phyloP scores from a whole-genome alignment of 2,113 vertebrate species.

The Seriola quinqueradiata region DNA sequence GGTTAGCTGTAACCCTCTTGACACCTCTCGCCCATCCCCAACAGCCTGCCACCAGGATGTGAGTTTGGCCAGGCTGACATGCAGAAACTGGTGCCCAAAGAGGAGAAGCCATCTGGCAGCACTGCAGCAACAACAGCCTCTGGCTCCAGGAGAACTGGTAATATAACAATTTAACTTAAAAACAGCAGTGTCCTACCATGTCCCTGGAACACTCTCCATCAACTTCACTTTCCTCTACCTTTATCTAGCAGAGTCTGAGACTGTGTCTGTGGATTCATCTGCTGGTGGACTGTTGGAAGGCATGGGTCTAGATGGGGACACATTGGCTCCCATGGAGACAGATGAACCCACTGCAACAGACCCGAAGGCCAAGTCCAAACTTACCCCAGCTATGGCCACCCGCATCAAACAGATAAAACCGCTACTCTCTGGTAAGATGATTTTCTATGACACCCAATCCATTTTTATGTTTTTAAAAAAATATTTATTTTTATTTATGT shows the following conservation, averaged over 20 bases:
- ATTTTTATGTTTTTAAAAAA: not conserved
- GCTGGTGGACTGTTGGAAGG: constrained; percentile 91
- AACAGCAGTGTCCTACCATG: not conserved
- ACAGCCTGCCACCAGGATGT: constrained; percentile 92
- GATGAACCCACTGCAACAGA: constrained; percentile 92
- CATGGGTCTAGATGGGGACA: constrained; percentile 92
- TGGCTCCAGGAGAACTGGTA: constrained; percentile 89
- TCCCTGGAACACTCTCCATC: not conserved
- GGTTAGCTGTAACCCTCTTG: not conserved
- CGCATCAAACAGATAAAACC: constrained; percentile 97
- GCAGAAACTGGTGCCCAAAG: constrained; percentile 96
- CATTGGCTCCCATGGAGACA: constrained; percentile 94
- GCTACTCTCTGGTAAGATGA: constrained; percentile 88
- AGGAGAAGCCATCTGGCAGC: constrained; percentile 87
- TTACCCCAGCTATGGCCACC: constrained; percentile 95
- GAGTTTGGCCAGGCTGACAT: constrained; percentile 97
- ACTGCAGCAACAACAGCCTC: constrained; percentile 71
- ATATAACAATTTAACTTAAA: constrained; percentile 37
- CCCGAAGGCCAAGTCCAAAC: constrained; percentile 93
- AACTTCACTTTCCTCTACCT: not conserved
- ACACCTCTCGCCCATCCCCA: not conserved
- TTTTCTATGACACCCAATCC: not conserved
- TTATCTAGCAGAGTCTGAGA: constrained; percentile 85
- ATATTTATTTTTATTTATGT: not conserved
- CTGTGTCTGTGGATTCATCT: constrained; percentile 86